Base-by-base conservation (phyloP, 2,888 invertebrate species). In the Drosophila atripex region DNA sequence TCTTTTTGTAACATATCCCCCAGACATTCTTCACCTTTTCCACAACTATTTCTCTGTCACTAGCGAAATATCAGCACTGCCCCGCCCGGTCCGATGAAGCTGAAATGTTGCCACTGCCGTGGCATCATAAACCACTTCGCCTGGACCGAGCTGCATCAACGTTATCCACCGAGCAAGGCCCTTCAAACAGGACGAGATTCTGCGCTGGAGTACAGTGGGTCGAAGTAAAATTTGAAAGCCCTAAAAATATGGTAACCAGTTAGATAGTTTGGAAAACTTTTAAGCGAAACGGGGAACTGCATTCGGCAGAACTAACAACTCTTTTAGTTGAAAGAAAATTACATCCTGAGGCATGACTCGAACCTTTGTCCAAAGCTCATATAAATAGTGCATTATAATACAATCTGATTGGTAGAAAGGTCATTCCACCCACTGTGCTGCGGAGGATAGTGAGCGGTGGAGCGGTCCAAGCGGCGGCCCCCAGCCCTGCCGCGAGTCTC, bases 101-200 rank as follows among this genome's bases (percentile, higher is more conserved):
- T 47, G 47, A 61, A 64, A 60, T 52, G 52, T 52, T 52, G 38
- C 39, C 61, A 46, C 60, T 60, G 60, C 61, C 32, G 43, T 60
- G 71, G 52, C 52, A 70, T 32, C 71, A 71, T 71, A 61, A 70
- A 70, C 69, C 71, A 71, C 71, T 70, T 70, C 28, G 50, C 59
- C 18, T 50, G 71, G 50, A 61, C 71, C 21, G 57, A 76, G 59
- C 65, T 71, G 75, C 80, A 75, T 73, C 71, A 82, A 82, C 75
- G 75, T 73, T 78, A 77, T 53, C 54, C 45, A 23, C 23, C 56
- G 50, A 69, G 63, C 55, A 61, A 43, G 74, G 28, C 77, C 65
- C 79, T 78, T 46, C 41, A 76, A 64, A 55, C 39, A 47, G 39
- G 51, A 43, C 38, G 51, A 63, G 35, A 43, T 11, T 28, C 43